These are phyloP conservation scores for Strigamia crassipes DNA, from an alignment of 2,888 invertebrate genomes.

Conservation along the genomic window DNA sequence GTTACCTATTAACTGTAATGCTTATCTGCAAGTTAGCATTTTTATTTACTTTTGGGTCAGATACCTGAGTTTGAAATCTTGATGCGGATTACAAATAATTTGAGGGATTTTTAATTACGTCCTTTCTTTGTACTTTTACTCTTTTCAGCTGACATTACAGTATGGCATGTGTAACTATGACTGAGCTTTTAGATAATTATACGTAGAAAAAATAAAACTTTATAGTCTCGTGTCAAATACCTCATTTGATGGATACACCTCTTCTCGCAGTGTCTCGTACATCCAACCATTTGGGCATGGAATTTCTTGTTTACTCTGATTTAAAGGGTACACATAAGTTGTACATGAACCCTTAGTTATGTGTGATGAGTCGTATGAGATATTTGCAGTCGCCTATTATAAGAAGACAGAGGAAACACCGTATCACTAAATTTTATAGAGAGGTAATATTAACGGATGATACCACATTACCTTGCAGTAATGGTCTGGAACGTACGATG, in stretches of 20 bases:
- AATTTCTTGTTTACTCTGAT: neutral
- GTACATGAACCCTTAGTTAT: neutral
- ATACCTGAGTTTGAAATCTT: too few species aligned
- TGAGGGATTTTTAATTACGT: too few species aligned
- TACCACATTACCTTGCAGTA: neutral
- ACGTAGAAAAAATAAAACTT: too few species aligned
- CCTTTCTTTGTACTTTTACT: too few species aligned
- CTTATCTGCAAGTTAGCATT: too few species aligned
- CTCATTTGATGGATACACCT: conserved; percentile 28
- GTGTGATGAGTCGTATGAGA: neutral
- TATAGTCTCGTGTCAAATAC: neutral
- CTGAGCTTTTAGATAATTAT: too few species aligned
- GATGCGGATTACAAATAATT: too few species aligned
- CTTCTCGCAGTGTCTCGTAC: neutral
- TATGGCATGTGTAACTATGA: too few species aligned
- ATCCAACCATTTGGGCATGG: neutral
- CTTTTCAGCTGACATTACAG: too few species aligned
- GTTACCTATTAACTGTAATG: too few species aligned
- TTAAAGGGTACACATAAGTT: neutral
- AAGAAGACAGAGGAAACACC: neutral
- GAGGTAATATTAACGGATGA: neutral
- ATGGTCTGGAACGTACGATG: neutral
- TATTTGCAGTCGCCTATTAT: neutral
- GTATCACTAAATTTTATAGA: neutral
- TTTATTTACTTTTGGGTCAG: too few species aligned